Conservation (phyloP, 2,113 vertebrate species). For the Rhinolophus ferrumequinum region DNA sequence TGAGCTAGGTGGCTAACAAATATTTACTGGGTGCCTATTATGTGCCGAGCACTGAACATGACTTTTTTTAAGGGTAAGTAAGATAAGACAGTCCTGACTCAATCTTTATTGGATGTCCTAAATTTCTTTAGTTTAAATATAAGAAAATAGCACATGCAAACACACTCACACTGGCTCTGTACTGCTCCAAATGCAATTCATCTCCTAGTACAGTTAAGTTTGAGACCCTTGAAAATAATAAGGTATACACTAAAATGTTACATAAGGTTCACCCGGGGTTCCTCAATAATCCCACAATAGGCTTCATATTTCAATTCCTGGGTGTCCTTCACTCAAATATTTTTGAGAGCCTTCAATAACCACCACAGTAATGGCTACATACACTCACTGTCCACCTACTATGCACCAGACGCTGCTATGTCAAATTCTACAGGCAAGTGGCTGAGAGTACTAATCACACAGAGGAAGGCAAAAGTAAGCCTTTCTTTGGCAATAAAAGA, state of each 20-base stretch:
- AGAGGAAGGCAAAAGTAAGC: background rate
- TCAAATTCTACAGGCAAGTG: background rate
- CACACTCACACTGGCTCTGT: background rate
- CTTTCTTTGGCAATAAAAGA: conserved; percentile 53
- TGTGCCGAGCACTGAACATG: background rate
- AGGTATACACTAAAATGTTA: background rate
- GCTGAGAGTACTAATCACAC: background rate
- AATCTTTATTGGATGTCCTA: background rate
- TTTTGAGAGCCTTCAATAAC: background rate
- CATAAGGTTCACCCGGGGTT: background rate
- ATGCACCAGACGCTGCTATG: background rate
- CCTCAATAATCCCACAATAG: background rate
- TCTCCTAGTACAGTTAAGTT: background rate
- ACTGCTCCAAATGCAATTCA: background rate
- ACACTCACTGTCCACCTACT: background rate
- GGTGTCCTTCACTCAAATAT: background rate
- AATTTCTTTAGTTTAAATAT: background rate
- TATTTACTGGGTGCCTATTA: background rate
- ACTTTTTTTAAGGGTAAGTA: background rate
- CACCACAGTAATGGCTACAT: background rate
- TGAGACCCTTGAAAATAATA: background rate
- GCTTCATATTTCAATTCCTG: background rate
- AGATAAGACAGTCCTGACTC: background rate
- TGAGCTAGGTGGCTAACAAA: background rate
- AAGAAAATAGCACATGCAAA: background rate